phyloP scores from a whole-genome alignment of 2,888 invertebrate species.

The Nipponacmea schrenckii region DNA sequence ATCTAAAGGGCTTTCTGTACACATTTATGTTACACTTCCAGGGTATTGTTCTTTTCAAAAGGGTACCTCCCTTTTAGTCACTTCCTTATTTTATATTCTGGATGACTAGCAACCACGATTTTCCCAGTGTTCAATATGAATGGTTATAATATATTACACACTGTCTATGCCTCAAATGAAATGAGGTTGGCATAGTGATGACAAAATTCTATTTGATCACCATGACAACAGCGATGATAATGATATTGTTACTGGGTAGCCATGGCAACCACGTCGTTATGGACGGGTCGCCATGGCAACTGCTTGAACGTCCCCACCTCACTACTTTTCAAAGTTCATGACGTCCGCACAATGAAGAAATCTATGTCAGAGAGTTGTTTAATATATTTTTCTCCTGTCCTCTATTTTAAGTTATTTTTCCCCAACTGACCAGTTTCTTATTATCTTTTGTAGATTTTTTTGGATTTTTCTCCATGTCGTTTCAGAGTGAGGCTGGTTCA shows the following conservation, averaged over 20 bases:
- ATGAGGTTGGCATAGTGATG: slow-evolving; percentile 1
- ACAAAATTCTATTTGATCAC: background rate
- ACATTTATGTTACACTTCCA: too few species aligned
- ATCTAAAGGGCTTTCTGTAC: too few species aligned
- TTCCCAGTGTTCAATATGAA: too few species aligned
- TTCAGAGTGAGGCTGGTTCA: background rate
- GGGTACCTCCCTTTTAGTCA: too few species aligned
- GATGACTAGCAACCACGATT: too few species aligned
- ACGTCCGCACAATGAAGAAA: too few species aligned
- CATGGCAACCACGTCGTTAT: background rate
- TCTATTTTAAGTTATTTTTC: background rate
- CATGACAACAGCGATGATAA: slow-evolving; percentile 6
- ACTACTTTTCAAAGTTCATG: background rate
- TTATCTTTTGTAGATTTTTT: background rate
- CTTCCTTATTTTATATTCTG: too few species aligned
- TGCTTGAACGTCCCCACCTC: background rate
- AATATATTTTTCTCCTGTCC: background rate
- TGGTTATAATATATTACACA: background rate
- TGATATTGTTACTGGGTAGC: background rate
- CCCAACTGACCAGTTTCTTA: background rate
- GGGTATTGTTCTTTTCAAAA: too few species aligned
- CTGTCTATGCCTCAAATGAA: background rate
- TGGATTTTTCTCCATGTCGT: background rate
- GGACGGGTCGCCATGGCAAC: background rate
- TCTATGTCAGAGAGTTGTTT: too few species aligned